Evolutionary conservation across 2,797 vertebrate species (phyloP).

Genomic region (Luscinia megarhynchos): DNA sequence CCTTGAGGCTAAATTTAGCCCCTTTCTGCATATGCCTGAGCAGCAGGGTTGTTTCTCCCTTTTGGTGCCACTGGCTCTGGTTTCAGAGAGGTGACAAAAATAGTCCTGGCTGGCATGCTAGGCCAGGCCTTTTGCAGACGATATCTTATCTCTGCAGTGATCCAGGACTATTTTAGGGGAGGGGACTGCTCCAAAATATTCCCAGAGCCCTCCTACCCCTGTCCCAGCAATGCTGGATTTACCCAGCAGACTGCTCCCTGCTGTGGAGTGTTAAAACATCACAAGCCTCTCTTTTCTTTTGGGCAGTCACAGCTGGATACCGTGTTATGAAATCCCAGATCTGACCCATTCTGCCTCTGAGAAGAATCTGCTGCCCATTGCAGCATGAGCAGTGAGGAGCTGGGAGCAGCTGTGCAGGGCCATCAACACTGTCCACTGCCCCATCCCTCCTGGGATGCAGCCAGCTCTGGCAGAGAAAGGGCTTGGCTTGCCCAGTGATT

Average conservation of each 20-base stretch:
- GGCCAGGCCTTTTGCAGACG: background rate
- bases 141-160: constrained; percentile 28
- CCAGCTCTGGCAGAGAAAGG: background rate
- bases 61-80: background rate
- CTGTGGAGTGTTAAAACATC: background rate
- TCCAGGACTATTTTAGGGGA: background rate
- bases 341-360: fast-evolving
- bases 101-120: constrained; percentile 38
- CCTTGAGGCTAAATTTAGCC: constrained; percentile 61
- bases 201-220: background rate
- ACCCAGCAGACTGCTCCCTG: background rate
- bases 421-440: background rate
- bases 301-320: background rate
- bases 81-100: constrained; percentile 53
- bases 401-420: background rate
- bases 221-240: background rate
- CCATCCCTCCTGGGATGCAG: background rate
- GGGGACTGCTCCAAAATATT: background rate
- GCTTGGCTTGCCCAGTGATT: background rate
- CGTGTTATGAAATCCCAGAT: background rate
- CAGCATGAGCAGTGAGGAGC: fast-evolving
- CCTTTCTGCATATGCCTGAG: background rate
- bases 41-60: background rate
- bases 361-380: background rate
- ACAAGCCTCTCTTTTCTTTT: background rate